Base-by-base conservation (phyloP, 2,888 invertebrate species). In the Sinentomon sp. region DNA sequence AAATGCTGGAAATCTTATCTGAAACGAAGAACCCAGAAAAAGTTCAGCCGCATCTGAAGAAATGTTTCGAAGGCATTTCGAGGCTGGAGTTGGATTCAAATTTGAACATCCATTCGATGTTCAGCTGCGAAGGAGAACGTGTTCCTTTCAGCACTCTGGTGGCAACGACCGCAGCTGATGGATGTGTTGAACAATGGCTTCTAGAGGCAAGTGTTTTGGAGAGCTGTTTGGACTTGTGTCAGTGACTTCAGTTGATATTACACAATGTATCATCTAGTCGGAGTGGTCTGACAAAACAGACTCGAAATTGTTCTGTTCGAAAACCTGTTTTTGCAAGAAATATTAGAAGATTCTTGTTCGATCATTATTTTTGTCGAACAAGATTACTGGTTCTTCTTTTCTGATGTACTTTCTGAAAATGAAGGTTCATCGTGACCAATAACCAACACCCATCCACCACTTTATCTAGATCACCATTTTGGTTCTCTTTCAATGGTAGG, bases 171-270 rank as follows among this genome's bases (percentile, higher is more conserved):
- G 73, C 70, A 32, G 74, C 70, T 5, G 59, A 66, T 45, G 80
- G 78, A 1, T 72, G 76, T 35, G 80, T 82, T 3, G 82, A 82
- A 54, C 73, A 70, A 52, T 82, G 82, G 80, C 57, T 82, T 31
- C 57, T 75, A 22, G 59, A 65, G 51, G 58, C 56, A 36, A 24
- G 35, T 28, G 12, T 27, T 13, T 28, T 28, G 18, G n/a, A 12
- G 24, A 29, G 13, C 6, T 10, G 22, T 20, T 13, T 5, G 6
- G 5, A 5, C 10, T 26, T 25, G 16, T 13, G 12, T 12, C 18
- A 10, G 5, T 32, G 18, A 26, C 12, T 10, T 23, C 17, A 31
- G 9, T 23, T 23, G 6, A 17, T 19, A 21, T 4, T 12, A 9
- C 6, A 13, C 13, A 6, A 17, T 28, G 6, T 33, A 13, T 17